Base-by-base conservation (phyloP, 2,113 vertebrate genomes). In the Lampris incognitus region DNA sequence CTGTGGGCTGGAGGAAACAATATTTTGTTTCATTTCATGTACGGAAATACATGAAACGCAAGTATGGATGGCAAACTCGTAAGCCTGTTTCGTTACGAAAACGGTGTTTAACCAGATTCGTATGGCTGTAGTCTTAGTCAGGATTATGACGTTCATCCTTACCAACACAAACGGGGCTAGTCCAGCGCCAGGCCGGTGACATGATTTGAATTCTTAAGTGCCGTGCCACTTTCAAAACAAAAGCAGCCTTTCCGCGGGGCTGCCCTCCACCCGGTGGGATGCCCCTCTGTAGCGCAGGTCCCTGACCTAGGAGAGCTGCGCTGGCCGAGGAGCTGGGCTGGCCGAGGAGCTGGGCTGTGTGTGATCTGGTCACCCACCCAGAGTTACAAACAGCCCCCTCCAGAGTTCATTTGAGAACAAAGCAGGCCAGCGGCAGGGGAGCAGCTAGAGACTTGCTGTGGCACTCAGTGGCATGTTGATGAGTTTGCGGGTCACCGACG, bases 381-480 rank as follows among this genome's bases (percentile, higher is more conserved):
- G 73, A 85, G 88, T 81, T 86, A 85, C 88, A 87, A 83, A 86
- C 85, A 83, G 81, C 85, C 83, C 85, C 65, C 78, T 82, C 86
- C 77, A 57, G 58, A 78, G 85, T 51, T 4, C 88, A 91, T 87
- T 77, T 83, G 80, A 84, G 86, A 91, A 92, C 91, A 93, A 91
- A 91, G 90, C 85, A 37, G 81, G 75, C 74, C 80, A 50, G 66
- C 88, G 82, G 86, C 82, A 85, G 87, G 90, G 87, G 88, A 85
- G 87, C 82, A 84, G 76, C 66, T 84, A 69, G 80, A 88, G 82
- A 85, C 85, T 81, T 71, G 73, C 85, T 87, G 74, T 90, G 89
- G 85, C 89, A 90, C 84, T 89, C 88, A 89, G 91, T 92, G 92
- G 91, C 92, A 91, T 92, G 88, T 92, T 91, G 91, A 94, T 93